A percentile compares a stretch with the other conserved stretches of the same genome.
Evolutionary conservation across 2,888 invertebrate genomes (phyloP).

Genomic region (Abrostola triplasia): DNA sequence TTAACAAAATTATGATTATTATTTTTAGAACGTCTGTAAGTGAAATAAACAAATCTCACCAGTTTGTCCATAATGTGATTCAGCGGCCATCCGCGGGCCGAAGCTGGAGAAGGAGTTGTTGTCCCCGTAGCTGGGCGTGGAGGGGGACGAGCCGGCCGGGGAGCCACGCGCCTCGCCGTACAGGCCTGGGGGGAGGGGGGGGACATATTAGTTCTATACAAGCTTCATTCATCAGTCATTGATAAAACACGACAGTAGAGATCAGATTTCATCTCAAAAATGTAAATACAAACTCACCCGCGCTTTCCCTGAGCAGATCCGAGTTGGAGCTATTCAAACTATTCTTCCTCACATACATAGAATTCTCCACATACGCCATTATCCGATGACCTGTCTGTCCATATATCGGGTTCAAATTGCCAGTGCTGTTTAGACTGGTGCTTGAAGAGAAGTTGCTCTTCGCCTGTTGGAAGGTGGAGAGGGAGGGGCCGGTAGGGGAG

Average conservation of each 20-base stretch:
- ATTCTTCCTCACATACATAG: constrained; percentile 83
- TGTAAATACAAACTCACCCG: constrained; percentile 63
- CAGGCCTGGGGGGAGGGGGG: constrained; percentile 47
- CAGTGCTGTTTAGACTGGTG: constrained; percentile 76
- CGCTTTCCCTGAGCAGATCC: constrained; percentile 72
- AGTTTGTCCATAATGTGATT: constrained; percentile 83
- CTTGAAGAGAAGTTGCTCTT: constrained; percentile 78
- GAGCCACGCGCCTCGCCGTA: constrained; percentile 72
- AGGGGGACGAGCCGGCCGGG: constrained; percentile 79
- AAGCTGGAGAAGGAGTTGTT: constrained; percentile 81
- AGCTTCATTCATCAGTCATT: no score
- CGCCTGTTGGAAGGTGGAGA: constrained; percentile 81
- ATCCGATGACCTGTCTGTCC: constrained; percentile 83
- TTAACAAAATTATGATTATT: no score
- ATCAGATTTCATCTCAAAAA: no score
- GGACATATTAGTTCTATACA: no score
- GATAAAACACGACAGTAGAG: no score
- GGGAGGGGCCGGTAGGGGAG: constrained; percentile 62
- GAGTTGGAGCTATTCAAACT: constrained; percentile 77
- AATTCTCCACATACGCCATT: constrained; percentile 79
- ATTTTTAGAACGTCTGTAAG: no score
- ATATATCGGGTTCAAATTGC: constrained; percentile 84
- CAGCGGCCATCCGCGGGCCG: constrained; percentile 76
- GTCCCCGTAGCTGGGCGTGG: constrained; percentile 80
- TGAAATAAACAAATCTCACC: constrained; percentile 61